Evolutionary conservation across 2,888 invertebrate genomes (phyloP).

Genomic region (Petrolisthes manimaculis): DNA sequence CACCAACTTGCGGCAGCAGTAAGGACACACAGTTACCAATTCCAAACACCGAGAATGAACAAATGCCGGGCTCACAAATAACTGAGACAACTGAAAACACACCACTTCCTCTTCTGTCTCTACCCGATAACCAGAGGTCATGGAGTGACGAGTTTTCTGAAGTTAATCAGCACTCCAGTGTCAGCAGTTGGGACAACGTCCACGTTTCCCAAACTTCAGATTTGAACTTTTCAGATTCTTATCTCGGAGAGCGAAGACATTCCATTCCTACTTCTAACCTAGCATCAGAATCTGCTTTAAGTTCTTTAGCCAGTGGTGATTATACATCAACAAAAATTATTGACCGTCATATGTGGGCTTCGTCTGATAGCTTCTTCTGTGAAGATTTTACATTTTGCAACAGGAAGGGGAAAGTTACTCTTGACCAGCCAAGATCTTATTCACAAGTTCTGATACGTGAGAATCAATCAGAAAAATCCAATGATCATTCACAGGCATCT

Average conservation of each 20-base stretch:
- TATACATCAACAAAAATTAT: neutral
- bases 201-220: no score
- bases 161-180: no score
- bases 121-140: no score
- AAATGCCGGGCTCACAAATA: no score
- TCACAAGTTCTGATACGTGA: neutral
- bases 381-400: conserved; percentile 38
- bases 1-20: no score
- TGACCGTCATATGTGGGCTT: conserved; percentile 47
- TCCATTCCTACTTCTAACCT: conserved; percentile 6
- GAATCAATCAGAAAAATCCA: neutral
- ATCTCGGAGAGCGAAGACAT: neutral
- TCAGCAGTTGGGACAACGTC: no score
- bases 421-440: conserved; percentile 7
- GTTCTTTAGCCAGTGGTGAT: neutral
- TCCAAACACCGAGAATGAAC: no score
- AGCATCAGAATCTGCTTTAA: conserved; percentile 25
- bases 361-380: conserved; percentile 47
- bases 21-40: no score
- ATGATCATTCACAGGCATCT: neutral
- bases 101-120: no score
- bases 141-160: no score
- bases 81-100: no score
- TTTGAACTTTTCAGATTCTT: neutral
- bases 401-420: neutral